Evolutionary conservation across 2,797 vertebrate genomes (phyloP), one percentile per base, ranked within the genome.

Genomic region (Fringilla coelebs): DNA sequence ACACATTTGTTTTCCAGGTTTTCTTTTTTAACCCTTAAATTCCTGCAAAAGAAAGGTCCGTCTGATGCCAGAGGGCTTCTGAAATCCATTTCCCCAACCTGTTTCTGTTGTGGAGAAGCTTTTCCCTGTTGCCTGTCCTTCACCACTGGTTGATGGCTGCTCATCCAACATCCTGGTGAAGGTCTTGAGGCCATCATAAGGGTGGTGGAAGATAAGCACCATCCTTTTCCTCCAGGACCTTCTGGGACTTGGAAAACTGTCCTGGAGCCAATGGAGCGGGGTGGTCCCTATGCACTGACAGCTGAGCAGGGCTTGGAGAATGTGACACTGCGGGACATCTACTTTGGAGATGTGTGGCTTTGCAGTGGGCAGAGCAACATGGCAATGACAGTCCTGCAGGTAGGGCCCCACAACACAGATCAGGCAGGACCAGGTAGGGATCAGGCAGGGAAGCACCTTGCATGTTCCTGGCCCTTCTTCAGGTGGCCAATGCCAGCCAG

Each of bases 281-380:
- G 99, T 0, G 99, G 99, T 52, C 98, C 99, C 32, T 99, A 98
- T 57, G 84, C 22, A 5, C 70, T 99, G 93, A 97, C 52, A 0
- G 98, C 97, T 3, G 6, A 78, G 4, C 93, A 97, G 88, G 92
- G n/a, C 66, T 71, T 24, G 8, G 54, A 88, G 41, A 97, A 90
- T 0, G 29, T 94, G 52, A 93, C 67, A 1, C 90, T 99, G 89
- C 91, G 13, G 11, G 98, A 99, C 83, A 92, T 99, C 94, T 97
- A 99, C 76, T 99, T 99, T 81, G 99, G 99, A 76, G 99, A 99
- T 4, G 94, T 99, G 73, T 99, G 99, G 99, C 97, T 99, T 61
- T 99, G 99, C 96, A 98, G 99, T 7, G 99, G 99, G 17, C 99
- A 99, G 91, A 99, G 99, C 97, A 99, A 99, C 97, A 99, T 99